Evolutionary conservation across 2,113 vertebrate species (phyloP).

Genomic region (Rhynchomys soricoides): DNA sequence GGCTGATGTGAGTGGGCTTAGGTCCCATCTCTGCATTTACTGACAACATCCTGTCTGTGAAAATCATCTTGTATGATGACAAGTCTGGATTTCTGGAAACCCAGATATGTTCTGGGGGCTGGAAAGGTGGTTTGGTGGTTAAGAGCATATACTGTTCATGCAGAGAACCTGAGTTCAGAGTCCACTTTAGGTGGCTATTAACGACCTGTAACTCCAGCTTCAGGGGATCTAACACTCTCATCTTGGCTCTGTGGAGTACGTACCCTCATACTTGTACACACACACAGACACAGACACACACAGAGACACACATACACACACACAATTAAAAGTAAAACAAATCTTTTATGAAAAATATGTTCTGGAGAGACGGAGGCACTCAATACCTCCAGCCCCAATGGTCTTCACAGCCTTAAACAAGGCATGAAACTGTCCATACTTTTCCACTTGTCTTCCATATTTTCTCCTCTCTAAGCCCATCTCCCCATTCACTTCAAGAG

Average conservation of each 20-base stretch:
- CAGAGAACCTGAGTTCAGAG: neutral
- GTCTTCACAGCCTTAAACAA: fast-evolving
- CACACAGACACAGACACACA: neutral
- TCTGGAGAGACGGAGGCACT: neutral
- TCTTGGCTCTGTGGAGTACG: neutral
- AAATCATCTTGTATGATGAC: neutral
- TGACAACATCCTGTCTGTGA: neutral
- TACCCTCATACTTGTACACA: neutral
- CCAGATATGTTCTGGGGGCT: too few relatives aligned
- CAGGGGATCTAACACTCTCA: neutral
- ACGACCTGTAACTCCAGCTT: neutral
- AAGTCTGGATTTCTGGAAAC: neutral
- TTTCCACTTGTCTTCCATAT: fast-evolving
- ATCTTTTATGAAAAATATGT: neutral
- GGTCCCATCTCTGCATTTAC: neutral
- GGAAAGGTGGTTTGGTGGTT: neutral
- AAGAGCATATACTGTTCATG: neutral
- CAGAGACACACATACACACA: neutral
- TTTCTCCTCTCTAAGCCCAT: neutral
- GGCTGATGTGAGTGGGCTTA: neutral
- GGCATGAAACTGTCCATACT: neutral
- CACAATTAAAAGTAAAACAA: neutral
- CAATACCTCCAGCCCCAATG: fast-evolving
- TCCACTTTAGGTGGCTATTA: neutral
- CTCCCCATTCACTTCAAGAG: neutral